Evolutionary conservation across 2,797 vertebrate genomes (phyloP).

Genomic region (Microctenopoma lineatum): DNA sequence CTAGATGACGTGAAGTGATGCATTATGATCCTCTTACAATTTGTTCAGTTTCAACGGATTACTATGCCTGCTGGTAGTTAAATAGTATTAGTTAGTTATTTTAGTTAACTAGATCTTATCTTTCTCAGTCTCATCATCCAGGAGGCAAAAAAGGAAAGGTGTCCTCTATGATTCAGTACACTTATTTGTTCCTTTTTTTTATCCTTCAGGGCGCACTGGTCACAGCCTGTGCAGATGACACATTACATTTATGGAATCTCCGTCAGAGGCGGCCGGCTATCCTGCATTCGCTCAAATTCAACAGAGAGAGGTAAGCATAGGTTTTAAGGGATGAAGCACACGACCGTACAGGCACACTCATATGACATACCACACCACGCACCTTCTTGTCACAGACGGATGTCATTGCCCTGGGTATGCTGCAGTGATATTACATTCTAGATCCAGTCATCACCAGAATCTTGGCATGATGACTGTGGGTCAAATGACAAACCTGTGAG

Average conservation of each 20-base stretch:
- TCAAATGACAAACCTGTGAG: conserved; percentile 12
- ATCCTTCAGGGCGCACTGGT: conserved; percentile 92
- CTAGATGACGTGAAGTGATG: conserved; percentile 7
- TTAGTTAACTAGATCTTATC: background rate
- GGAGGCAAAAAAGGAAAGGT: background rate
- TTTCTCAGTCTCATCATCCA: background rate
- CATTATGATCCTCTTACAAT: background rate
- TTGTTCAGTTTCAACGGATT: background rate
- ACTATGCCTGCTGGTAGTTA: background rate
- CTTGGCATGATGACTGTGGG: background rate
- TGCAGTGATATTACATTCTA: no score
- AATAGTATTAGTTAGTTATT: background rate
- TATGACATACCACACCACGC: background rate
- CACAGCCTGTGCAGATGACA: conserved; percentile 95
- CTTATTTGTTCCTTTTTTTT: conserved; percentile 13
- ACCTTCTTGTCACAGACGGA: conserved; percentile 1
- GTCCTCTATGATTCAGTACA: background rate
- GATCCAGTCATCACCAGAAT: no score
- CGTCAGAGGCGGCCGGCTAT: conserved; percentile 95
- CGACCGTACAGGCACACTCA: background rate
- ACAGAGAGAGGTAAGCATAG: conserved; percentile 91
- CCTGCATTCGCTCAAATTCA: conserved; percentile 99
- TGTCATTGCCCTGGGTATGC: background rate
- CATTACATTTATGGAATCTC: conserved; percentile 97
- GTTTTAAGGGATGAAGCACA: background rate